Evolutionary conservation across 2,797 vertebrate species (phyloP).

Genomic region (Botia kubotai): DNA sequence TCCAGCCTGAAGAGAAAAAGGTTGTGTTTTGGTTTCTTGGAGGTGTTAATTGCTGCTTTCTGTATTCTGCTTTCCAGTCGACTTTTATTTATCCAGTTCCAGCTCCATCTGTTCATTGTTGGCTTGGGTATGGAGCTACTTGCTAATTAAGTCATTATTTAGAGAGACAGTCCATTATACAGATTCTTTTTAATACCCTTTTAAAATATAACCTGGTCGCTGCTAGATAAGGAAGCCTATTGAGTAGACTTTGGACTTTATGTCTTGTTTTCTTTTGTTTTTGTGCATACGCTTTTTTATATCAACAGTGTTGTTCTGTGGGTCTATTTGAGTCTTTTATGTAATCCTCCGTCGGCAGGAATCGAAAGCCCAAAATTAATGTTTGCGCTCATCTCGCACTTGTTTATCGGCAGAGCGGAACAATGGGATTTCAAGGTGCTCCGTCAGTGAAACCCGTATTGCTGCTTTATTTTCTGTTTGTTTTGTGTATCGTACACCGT

Average conservation of each 20-base stretch:
- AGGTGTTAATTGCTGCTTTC: slow-evolving; percentile 3
- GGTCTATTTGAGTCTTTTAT: slow-evolving; percentile 49
- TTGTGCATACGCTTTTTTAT: slow-evolving; percentile 4
- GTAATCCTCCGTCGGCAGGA: slow-evolving; percentile 51
- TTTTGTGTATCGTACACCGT: slow-evolving; percentile 1
- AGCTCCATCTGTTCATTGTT: slow-evolving; percentile 58
- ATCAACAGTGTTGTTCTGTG: slow-evolving; percentile 27
- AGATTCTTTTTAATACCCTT: slow-evolving; percentile 43
- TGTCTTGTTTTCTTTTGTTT: slow-evolving; percentile 22
- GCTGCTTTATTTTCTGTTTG: slow-evolving; percentile 44
- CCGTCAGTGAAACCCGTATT: slow-evolving; percentile 26
- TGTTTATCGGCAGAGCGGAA: slow-evolving; percentile 51
- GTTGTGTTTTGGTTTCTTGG: slow-evolving; percentile 36
- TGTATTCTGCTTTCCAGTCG: slow-evolving; percentile 44
- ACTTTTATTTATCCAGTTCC: slow-evolving; percentile 59
- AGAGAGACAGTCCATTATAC: slow-evolving; percentile 54
- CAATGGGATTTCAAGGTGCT: slow-evolving; percentile 53
- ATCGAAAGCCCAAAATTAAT: slow-evolving; percentile 52
- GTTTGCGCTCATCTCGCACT: slow-evolving; percentile 41
- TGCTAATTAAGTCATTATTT: slow-evolving; percentile 63
- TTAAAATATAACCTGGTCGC: slow-evolving; percentile 49
- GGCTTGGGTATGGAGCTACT: slow-evolving; percentile 48
- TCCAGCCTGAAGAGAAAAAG: slow-evolving; percentile 32
- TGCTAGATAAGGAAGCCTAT: slow-evolving; percentile 50
- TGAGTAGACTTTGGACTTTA: slow-evolving; percentile 34